Evolutionary conservation across 2,888 invertebrate genomes (phyloP).

Genomic region (Caenorhabditis imperialis): DNA sequence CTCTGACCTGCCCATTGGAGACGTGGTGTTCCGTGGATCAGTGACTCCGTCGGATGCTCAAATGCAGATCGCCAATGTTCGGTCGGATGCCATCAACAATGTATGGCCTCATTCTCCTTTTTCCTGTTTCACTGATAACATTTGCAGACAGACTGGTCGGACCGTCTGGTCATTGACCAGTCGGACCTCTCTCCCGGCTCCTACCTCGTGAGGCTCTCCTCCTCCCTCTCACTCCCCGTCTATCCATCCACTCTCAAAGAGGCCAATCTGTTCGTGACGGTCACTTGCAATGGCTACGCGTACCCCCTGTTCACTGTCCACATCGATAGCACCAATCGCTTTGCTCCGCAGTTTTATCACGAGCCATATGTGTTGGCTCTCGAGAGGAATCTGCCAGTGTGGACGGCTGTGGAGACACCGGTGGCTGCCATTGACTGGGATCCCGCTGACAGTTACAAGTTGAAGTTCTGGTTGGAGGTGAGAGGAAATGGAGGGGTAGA

Average conservation of each 20-base stretch:
- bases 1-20: conserved; percentile 48
- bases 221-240: conserved; percentile 60
- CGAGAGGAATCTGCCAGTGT: conserved; percentile 54
- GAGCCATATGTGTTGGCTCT: conserved; percentile 70
- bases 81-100: conserved; percentile 65
- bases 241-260: conserved; percentile 72
- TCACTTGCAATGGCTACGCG: conserved; percentile 71
- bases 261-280: conserved; percentile 70
- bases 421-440: conserved; percentile 75
- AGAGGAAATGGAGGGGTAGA: not conserved
- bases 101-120: no score
- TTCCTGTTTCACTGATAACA: not conserved
- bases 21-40: conserved; percentile 67
- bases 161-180: conserved; percentile 40
- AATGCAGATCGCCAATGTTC: conserved; percentile 65
- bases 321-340: conserved; percentile 67
- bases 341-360: conserved; percentile 70
- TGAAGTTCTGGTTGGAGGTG: conserved; percentile 68
- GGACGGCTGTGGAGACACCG: conserved; percentile 68
- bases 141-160: conserved; percentile 53
- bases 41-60: conserved; percentile 71
- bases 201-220: conserved; percentile 34
- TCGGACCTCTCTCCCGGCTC: conserved; percentile 21
- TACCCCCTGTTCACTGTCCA: conserved; percentile 73
- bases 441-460: conserved; percentile 63